phyloP scores from a whole-genome alignment of 2,797 vertebrate species.

The Psittacula derbiana region DNA sequence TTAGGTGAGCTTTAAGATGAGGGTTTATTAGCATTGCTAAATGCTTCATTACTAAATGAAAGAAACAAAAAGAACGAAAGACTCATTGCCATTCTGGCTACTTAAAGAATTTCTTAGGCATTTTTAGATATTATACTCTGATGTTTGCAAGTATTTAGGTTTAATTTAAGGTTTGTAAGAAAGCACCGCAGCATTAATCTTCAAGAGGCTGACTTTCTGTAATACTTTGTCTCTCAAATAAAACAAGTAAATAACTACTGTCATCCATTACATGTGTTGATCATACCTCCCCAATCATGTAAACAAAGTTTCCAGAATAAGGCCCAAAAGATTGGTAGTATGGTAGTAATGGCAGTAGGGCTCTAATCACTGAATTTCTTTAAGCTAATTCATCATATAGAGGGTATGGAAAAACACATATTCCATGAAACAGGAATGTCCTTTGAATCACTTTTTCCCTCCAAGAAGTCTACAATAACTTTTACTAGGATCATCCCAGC shows the following conservation, averaged over 20 bases:
- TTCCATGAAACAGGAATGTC: background rate
- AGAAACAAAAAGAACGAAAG: background rate
- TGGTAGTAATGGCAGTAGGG: rapidly evolving
- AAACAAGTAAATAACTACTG: background rate
- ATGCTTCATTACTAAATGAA: background rate
- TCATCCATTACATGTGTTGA: background rate
- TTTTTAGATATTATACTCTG: background rate
- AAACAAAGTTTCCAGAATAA: background rate
- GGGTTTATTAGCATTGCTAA: background rate
- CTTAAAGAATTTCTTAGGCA: background rate
- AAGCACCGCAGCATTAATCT: background rate
- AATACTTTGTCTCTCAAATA: background rate
- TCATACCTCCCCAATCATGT: background rate
- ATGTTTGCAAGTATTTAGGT: background rate
- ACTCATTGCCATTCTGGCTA: background rate
- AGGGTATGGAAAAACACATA: background rate
- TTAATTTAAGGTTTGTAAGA: background rate
- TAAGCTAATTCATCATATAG: background rate
- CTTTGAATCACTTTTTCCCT: background rate
- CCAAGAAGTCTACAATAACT: background rate
- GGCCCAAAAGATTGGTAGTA: background rate
- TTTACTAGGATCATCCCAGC: background rate
- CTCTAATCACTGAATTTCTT: background rate
- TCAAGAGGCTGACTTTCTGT: background rate
- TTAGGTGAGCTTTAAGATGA: background rate